phyloP scores from a whole-genome alignment of 1,140 invertebrate genomes.

The Heliothis subflexa region DNA sequence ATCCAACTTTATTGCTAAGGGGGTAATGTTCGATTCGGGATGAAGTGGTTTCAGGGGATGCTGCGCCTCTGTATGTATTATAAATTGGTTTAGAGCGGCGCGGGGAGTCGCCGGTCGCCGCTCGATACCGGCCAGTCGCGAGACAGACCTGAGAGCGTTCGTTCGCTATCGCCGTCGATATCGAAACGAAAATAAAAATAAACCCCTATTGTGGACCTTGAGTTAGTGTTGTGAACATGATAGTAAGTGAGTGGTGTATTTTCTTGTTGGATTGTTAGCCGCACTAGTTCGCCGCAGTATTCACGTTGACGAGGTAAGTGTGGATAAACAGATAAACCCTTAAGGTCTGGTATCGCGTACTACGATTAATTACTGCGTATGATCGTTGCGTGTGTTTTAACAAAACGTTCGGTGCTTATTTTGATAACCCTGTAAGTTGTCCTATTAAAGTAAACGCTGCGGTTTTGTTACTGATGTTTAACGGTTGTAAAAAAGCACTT shows the following conservation, averaged over 20 bases:
- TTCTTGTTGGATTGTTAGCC: slow-evolving; percentile 43
- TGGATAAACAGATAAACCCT: slow-evolving; percentile 16
- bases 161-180: slow-evolving; percentile 51
- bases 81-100: slow-evolving; percentile 85
- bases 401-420: slow-evolving; percentile 7
- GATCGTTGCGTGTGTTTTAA: slow-evolving; percentile 40
- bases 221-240: slow-evolving; percentile 45
- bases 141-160: slow-evolving; percentile 63
- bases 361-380: slow-evolving; percentile 40
- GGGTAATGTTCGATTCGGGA: slow-evolving; percentile 60
- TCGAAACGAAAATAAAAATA: slow-evolving; percentile 62
- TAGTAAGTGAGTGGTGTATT: slow-evolving; percentile 31
- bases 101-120: slow-evolving; percentile 75
- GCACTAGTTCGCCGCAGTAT: slow-evolving; percentile 27
- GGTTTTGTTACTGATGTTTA: background rate
- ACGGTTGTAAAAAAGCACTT: background rate
- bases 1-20: slow-evolving; percentile 46
- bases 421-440: background rate
- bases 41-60: slow-evolving; percentile 69
- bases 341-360: slow-evolving; percentile 29
- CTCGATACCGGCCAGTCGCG: slow-evolving; percentile 83
- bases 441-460: background rate
- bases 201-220: slow-evolving; percentile 47
- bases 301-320: slow-evolving; percentile 28
- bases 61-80: slow-evolving; percentile 86